These are phyloP conservation scores for Chymomyza fuscimana DNA, from an alignment of 2,888 invertebrate species.

Conservation along the genomic window DNA sequence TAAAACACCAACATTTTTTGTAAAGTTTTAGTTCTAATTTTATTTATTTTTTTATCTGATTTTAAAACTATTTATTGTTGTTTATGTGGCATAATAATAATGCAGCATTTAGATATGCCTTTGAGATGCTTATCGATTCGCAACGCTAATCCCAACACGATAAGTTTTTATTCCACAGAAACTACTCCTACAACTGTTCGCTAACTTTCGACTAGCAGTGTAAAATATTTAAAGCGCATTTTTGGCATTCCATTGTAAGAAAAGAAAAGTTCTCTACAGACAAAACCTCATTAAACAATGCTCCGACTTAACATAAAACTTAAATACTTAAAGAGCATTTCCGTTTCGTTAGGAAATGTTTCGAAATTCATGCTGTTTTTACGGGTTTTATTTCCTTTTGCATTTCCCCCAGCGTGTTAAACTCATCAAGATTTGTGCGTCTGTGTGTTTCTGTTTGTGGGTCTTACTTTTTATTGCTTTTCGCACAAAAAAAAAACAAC, in stretches of 20 bases:
- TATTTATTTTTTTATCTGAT: no score
- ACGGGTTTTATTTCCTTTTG: neutral
- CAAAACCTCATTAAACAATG: neutral
- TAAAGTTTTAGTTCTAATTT: no score
- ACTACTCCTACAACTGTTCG: no score
- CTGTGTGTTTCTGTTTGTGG: neutral
- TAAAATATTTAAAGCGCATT: neutral
- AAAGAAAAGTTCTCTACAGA: neutral
- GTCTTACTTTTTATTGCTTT: conserved; percentile 1
- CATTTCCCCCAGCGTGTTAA: neutral
- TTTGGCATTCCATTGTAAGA: neutral
- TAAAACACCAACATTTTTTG: no score
- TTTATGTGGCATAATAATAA: no score
- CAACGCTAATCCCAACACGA: no score
- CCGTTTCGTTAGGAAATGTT: neutral
- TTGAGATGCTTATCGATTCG: no score
- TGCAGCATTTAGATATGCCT: no score
- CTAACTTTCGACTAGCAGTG: no score
- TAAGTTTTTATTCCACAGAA: no score
- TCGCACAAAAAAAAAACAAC: neutral
- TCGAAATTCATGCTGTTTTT: neutral
- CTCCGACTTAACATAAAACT: neutral
- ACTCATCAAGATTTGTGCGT: neutral
- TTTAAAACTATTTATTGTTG: no score
- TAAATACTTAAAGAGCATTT: neutral